Evolutionary conservation across 2,797 vertebrate species (phyloP).

Genomic region (Oryzias sinensis): DNA sequence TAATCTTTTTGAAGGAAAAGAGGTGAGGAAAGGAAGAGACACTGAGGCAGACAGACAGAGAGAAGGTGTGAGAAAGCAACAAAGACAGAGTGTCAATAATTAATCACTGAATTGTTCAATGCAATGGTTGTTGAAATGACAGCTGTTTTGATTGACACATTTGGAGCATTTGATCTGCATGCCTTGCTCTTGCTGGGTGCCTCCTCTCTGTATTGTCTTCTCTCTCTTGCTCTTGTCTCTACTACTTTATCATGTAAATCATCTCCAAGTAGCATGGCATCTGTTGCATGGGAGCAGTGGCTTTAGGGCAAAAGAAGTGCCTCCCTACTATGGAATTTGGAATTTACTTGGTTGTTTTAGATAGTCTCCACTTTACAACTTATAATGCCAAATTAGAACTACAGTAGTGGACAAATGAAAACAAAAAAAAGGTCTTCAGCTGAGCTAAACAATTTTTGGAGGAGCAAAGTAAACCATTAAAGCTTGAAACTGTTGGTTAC

Average conservation of each 20-base stretch:
- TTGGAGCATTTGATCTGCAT: constrained; percentile 73
- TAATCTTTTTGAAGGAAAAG: constrained; percentile 67
- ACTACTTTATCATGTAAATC: constrained; percentile 57
- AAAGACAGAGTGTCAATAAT: constrained; percentile 76
- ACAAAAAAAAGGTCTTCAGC: background rate
- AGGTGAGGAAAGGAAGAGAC: constrained; percentile 43
- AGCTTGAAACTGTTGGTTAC: too few species aligned
- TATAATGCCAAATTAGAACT: constrained; percentile 30
- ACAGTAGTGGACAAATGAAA: constrained; percentile 7
- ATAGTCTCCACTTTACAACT: constrained; percentile 40
- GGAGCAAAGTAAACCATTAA: too few species aligned
- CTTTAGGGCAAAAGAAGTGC: constrained; percentile 34
- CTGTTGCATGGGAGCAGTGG: constrained; percentile 42
- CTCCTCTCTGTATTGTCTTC: constrained; percentile 19
- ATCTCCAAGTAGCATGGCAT: constrained; percentile 42
- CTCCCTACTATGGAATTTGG: constrained; percentile 48
- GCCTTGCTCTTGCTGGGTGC: constrained; percentile 36
- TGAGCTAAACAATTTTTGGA: too few species aligned
- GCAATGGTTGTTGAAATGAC: constrained; percentile 58
- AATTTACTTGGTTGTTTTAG: constrained; percentile 45
- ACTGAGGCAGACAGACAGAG: constrained; percentile 43
- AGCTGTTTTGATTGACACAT: constrained; percentile 77
- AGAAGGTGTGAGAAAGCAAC: constrained; percentile 60
- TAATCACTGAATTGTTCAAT: constrained; percentile 69
- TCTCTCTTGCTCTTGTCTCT: constrained; percentile 25